Percentiles rank a stretch among this genome's conserved stretches.
Conservation (phyloP, 2,888 invertebrate genomes). For the Willowsia nigromaculata region DNA sequence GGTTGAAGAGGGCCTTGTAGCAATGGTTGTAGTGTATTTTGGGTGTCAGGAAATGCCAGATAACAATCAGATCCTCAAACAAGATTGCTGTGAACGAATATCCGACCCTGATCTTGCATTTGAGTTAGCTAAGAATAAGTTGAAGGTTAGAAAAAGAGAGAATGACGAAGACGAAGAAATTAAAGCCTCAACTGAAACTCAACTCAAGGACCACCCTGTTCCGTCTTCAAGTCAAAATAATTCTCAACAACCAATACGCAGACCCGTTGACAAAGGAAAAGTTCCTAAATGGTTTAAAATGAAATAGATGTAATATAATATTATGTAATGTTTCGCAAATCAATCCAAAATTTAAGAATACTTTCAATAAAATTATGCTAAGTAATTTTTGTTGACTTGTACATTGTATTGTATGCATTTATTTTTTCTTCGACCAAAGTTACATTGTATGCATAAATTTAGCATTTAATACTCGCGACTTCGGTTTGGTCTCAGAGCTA, state of each 20-base stretch:
- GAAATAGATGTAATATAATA: slow-evolving; percentile 8
- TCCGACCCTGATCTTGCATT: slow-evolving; percentile 69
- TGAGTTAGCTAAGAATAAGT: slow-evolving; percentile 58
- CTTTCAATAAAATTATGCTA: no score
- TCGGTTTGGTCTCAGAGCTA: no score
- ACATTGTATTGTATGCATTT: no score
- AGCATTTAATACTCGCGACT: no score
- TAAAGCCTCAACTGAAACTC: slow-evolving; percentile 57
- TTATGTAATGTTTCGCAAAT: no score
- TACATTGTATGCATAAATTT: no score
- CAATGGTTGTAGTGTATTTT: slow-evolving; percentile 89
- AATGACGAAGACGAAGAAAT: slow-evolving; percentile 37
- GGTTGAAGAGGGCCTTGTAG: slow-evolving; percentile 88
- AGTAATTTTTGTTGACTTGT: no score
- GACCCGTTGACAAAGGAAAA: slow-evolving; percentile 61
- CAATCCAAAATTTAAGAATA: no score
- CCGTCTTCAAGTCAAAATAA: neutral
- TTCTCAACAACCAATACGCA: slow-evolving; percentile 39
- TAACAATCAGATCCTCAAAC: slow-evolving; percentile 27
- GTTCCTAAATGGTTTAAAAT: slow-evolving; percentile 75
- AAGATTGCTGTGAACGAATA: slow-evolving; percentile 59
- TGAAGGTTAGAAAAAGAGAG: slow-evolving; percentile 56
- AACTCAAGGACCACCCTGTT: slow-evolving; percentile 41
- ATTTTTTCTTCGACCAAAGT: no score
- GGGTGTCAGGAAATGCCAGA: slow-evolving; percentile 80